Percentiles rank a stretch among this genome's conserved stretches.
These are phyloP conservation scores for Acrossocheilus fasciatus DNA, from an alignment of 2,797 vertebrate genomes.

Conservation along the genomic window DNA sequence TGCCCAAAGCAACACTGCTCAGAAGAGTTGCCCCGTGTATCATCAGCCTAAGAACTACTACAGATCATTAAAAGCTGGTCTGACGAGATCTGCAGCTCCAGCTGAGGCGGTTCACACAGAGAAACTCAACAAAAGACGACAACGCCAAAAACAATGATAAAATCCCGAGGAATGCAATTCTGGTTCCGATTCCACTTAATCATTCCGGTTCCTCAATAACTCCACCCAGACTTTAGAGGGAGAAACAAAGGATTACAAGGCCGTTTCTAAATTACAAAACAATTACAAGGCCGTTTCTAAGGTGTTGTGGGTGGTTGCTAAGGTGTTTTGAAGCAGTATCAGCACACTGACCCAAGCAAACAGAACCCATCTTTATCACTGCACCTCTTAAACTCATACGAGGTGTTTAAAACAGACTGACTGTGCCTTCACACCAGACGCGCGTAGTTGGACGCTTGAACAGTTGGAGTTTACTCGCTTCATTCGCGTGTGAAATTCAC, in stretches of 20 bases:
- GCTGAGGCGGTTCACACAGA: background rate
- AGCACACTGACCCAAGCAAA: background rate
- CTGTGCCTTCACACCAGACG: no score
- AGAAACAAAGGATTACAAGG: background rate
- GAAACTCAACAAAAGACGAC: background rate
- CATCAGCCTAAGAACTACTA: background rate
- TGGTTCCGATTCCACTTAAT: background rate
- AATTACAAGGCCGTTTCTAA: background rate
- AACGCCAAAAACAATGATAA: background rate
- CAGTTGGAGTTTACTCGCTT: no score
- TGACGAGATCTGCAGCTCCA: background rate
- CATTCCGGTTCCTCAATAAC: background rate
- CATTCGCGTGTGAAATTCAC: no score
- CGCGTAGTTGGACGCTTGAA: no score
- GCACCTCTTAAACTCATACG: background rate
- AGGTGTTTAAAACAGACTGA: background rate
- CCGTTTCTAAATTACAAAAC: background rate
- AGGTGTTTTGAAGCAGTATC: background rate
- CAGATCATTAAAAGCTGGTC: background rate
- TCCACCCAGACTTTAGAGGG: background rate
- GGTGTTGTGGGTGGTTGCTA: background rate
- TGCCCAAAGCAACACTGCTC: background rate
- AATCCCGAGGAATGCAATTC: background rate
- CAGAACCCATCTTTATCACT: background rate
- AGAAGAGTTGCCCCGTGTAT: background rate